Base-by-base conservation (phyloP, 2,113 vertebrate species). In the Macheiramphus alcinus region DNA sequence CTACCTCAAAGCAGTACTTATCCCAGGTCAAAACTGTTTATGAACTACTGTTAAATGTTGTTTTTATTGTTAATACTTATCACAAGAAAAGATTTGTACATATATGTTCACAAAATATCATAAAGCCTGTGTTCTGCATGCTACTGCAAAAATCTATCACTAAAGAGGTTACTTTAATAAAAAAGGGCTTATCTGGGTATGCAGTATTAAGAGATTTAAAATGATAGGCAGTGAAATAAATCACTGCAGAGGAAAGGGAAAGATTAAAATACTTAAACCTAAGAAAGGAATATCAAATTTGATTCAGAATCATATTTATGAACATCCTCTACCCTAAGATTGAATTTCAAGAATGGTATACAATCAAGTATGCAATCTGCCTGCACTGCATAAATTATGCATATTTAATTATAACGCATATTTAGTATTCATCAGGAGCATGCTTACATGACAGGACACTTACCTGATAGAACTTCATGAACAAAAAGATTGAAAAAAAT, bases 111-210 rank as follows among this genome's bases (percentile, higher is more conserved):
- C 29, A 94, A 97, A 98, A 86, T 80, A 95, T 42, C 81, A 84
- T 50, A 93, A 97, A 94, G 58, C 53, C 34, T 12, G 40, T 70
- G 52, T 91, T 96, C 86, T 61, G 67, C 68, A 87, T 74, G 59
- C 61, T 76, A 72, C 50, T 95, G 90, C 76, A 96, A 97, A 98
- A 97, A 92, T 94, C 86, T 90, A 62, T n/a, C 74, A 88, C 84
- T 96, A 75, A 91, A 88, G 92, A 95, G 47, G 71, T 43, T 32
- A 91, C 43, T 42, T 93, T 67, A 96, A 94, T 92, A 94, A 97
- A 97, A 96, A 72, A 88, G 27, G 42, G 65, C 61, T 90, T 95
- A 80, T 93, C 56, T 68, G 21, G 4, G 72, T 83, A 66, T 85
- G 25, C 14, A 43, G n/a, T 61, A 89, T 92, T 96, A 92, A 97